Evolutionary conservation across 92 coral and sea anemone genomes (phyloP).

Genomic region (Palythoa heliodiscus): DNA sequence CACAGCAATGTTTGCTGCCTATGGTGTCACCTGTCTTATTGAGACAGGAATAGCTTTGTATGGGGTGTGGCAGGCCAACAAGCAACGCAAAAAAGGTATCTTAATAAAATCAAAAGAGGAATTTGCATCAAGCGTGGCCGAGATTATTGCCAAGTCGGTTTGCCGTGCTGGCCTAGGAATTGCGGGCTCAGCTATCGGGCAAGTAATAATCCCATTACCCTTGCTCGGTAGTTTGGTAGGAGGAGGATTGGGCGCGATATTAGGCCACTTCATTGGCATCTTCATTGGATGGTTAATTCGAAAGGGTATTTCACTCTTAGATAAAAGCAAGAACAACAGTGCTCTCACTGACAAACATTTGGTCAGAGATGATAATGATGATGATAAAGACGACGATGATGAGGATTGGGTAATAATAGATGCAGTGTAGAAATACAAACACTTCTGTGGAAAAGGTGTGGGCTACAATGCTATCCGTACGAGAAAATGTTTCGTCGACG

Average conservation of each 20-base stretch:
- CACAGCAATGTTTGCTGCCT: constrained; percentile 6
- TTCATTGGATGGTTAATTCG: constrained; percentile 18
- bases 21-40: constrained; percentile 21
- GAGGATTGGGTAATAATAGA: constrained; percentile 13
- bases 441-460: neutral
- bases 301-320: constrained; percentile 5
- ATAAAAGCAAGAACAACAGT: neutral
- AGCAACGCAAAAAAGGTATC: constrained; percentile 35
- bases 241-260: constrained; percentile 4
- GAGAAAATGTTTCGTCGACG: too few relatives aligned
- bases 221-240: constrained; percentile 34
- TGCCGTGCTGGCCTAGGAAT: constrained; percentile 36
- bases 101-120: constrained; percentile 31
- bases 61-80: constrained; percentile 33
- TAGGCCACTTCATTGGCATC: constrained; percentile 30
- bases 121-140: constrained; percentile 26
- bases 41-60: constrained; percentile 23
- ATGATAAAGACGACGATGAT: neutral
- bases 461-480: neutral
- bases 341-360: neutral
- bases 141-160: neutral
- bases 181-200: constrained; percentile 40
- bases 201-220: constrained; percentile 22
- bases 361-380: neutral
- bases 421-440: too few relatives aligned